Evolutionary conservation across 2,888 invertebrate genomes (phyloP).

Genomic region (Erynnis tages): DNA sequence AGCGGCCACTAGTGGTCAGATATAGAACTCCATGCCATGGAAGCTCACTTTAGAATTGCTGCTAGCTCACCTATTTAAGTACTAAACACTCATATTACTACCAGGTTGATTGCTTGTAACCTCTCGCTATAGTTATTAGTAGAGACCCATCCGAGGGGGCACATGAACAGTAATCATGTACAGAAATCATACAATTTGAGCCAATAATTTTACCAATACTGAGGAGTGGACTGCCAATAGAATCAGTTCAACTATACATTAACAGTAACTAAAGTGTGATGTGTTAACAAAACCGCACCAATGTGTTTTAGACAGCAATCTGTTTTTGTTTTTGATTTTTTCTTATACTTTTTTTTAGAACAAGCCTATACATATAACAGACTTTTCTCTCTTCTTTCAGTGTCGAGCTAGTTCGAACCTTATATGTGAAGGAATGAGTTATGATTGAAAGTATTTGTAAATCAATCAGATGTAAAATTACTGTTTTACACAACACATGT

Average conservation of each 20-base stretch:
- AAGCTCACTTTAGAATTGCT: no score
- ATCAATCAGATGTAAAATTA: no score
- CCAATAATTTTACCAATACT: constrained; percentile 20
- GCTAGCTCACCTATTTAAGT: no score
- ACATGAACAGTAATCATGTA: neutral
- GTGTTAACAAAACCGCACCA: neutral
- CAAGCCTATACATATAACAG: constrained; percentile 13
- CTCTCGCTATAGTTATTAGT: no score
- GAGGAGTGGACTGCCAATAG: constrained; percentile 11
- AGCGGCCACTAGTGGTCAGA: no score
- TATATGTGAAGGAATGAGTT: neutral
- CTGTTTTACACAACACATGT: no score
- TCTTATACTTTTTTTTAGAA: neutral
- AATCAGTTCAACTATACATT: neutral
- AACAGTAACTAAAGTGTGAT: neutral
- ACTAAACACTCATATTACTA: no score
- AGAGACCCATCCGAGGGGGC: no score
- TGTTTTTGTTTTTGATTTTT: neutral
- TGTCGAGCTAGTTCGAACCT: neutral
- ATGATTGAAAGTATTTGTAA: no score
- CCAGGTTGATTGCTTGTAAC: no score
- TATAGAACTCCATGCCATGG: no score
- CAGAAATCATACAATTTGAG: constrained; percentile 26
- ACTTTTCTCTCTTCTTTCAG: constrained; percentile 11
- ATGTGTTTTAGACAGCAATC: constrained; percentile 1